phyloP scores from a whole-genome alignment of 1,140 invertebrate species.

The Drosophila sturtevanti region DNA sequence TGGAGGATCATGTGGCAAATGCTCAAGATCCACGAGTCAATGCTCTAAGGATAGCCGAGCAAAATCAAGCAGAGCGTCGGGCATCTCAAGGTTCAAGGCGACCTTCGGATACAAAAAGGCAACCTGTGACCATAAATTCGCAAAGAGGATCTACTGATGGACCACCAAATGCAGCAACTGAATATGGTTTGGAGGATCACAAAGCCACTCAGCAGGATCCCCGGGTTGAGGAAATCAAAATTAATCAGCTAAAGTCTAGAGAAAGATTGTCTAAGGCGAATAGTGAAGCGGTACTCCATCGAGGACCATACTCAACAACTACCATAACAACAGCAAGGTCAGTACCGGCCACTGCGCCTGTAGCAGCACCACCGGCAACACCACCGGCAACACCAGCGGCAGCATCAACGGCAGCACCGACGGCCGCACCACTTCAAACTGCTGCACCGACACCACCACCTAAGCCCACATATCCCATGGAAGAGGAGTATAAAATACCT shows the following conservation, averaged over 20 bases:
- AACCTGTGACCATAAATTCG: neutral
- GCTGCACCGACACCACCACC: neutral
- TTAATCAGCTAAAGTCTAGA: neutral
- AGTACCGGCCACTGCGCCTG: too few relatives aligned
- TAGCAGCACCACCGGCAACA: neutral
- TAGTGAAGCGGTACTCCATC: neutral
- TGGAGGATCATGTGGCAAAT: constrained; percentile 52
- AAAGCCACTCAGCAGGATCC: constrained; percentile 21
- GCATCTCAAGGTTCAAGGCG: neutral
- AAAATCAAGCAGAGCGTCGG: constrained; percentile 16
- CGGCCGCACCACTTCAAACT: neutral
- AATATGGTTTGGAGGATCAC: constrained; percentile 25
- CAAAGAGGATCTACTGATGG: neutral
- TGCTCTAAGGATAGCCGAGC: constrained; percentile 18
- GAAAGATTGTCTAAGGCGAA: neutral
- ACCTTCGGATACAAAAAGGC: neutral
- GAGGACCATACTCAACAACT: too few relatives aligned
- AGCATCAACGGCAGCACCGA: neutral
- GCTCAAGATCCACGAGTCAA: constrained; percentile 48
- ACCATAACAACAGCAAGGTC: too few relatives aligned
- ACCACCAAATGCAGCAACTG: constrained; percentile 23
- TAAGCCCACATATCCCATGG: neutral
- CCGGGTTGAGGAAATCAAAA: constrained; percentile 8
- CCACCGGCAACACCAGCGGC: neutral
- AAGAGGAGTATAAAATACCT: neutral